Evolutionary conservation across 2,888 invertebrate genomes (phyloP).

Genomic region (Elysia crispata): DNA sequence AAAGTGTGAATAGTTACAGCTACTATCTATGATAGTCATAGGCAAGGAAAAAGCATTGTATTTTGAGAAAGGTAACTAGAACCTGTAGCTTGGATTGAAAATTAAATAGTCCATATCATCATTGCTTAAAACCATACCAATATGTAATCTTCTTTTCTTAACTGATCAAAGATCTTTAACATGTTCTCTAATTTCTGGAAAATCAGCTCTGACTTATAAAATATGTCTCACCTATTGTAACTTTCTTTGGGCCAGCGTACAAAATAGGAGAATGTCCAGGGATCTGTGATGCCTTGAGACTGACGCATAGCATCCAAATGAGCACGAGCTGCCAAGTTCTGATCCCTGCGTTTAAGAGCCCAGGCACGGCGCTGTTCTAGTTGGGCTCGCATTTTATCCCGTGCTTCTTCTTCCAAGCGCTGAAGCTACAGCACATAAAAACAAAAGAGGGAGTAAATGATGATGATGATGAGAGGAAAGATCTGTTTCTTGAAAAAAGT

Average conservation of each 20-base stretch:
- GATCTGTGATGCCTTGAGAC: slow-evolving; percentile 68
- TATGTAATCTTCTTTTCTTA: too few relatives aligned
- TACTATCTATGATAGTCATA: too few relatives aligned
- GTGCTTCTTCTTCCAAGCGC: slow-evolving; percentile 65
- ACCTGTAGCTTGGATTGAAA: background rate
- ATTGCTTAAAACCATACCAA: too few relatives aligned
- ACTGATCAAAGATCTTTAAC: too few relatives aligned
- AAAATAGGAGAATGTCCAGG: slow-evolving; percentile 74
- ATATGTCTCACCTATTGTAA: slow-evolving; percentile 65
- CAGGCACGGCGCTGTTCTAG: slow-evolving; percentile 60
- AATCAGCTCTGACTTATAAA: background rate
- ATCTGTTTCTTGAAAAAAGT: too few relatives aligned
- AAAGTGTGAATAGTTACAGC: too few relatives aligned
- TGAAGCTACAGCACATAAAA: slow-evolving; percentile 56
- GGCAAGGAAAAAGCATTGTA: too few relatives aligned
- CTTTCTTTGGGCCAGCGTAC: slow-evolving; percentile 71
- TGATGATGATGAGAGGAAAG: too few relatives aligned
- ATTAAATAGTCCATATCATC: background rate
- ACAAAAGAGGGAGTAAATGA: too few relatives aligned
- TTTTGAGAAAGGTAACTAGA: too few relatives aligned
- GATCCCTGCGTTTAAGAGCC: slow-evolving; percentile 64
- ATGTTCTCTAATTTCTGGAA: too few relatives aligned
- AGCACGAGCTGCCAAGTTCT: slow-evolving; percentile 65
- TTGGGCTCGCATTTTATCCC: slow-evolving; percentile 63
- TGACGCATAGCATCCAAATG: slow-evolving; percentile 66